Base-by-base conservation (phyloP, 2,113 vertebrate genomes). In the Empidonax alnorum region DNA sequence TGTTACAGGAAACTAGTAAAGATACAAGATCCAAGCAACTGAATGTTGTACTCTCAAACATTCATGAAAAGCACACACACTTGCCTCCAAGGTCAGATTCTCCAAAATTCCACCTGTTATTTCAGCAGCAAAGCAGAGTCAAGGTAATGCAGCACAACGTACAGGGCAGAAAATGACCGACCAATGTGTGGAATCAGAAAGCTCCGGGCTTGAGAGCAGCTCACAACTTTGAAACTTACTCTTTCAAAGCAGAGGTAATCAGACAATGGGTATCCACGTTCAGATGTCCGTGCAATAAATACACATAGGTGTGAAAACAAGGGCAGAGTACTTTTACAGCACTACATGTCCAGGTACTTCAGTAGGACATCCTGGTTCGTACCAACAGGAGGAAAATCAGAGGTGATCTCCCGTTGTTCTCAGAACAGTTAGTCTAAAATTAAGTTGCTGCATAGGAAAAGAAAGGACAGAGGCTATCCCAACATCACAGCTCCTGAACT, bases 1-100 rank as follows among this genome's bases (percentile, higher is more conserved):
- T 81, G 37, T 84, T 94, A 76, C 83, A 89, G 58, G 44, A 90
- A 75, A n/a, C 56, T 87, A 44, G 49, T 69, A 66, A 62, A 79
- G 35, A 78, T 22, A 58, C 1, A 5, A 82, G 44, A 58, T 58
- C 41, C n/a, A 53, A 93, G 28, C 0, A 0, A 72, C 20, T 61
- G 49, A 78, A 56, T 2, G 31, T 31, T 72, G 56, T 27, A 10
- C 14, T 87, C 56, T 68, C 68, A 37, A 59, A 53, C 3, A 2
- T 14, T 56, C 62, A 42, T 5, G n/a, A 31, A 12, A 73, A 85
- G 37, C 4, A 25, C 42, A 52, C 30, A 18, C n/a, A 20, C 8
- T 4, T 1, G 31, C 16, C 35, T 58, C 37, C 49, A 14, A 30
- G 52, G 28, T 14, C 69, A 56, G 28, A 17, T 42, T 62, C 22